Conservation (phyloP, 35 echinoderm and acorn worm species). For the Nesometra sesokonis region DNA sequence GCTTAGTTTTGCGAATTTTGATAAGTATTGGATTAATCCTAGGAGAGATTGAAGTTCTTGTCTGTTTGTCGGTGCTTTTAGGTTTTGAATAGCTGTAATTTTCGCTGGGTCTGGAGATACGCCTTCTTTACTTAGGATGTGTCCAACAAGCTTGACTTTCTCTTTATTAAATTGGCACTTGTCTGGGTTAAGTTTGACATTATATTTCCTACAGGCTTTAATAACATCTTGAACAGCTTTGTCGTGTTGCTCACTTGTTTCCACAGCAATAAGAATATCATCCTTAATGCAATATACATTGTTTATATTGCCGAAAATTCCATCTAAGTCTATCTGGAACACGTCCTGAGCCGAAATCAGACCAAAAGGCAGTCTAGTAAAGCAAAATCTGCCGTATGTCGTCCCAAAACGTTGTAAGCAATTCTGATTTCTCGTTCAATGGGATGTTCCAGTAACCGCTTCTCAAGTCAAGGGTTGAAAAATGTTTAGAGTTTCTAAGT, state of each 20-base stretch:
- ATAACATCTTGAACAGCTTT: conserved; percentile 3
- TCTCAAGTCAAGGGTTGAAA: not conserved
- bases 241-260: not conserved
- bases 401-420: not conserved
- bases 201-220: not conserved
- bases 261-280: not conserved
- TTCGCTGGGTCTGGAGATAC: conserved; percentile 15
- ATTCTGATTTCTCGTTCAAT: not conserved
- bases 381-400: conserved; percentile 10
- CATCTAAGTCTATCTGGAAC: not conserved
- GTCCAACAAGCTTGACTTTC: conserved; percentile 18
- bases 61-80: conserved; percentile 15
- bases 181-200: conserved; percentile 6
- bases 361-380: conserved; percentile 19
- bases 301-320: not conserved
- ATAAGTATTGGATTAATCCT: conserved; percentile 1
- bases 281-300: not conserved
- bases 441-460: conserved; percentile 10
- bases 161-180: conserved; percentile 11
- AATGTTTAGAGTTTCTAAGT: not conserved
- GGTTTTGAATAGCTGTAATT: conserved; percentile 18
- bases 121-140: conserved; percentile 3
- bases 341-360: not conserved
- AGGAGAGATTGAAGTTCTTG: not conserved
- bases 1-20: conserved; percentile 14